Percentiles rank a stretch among this genome's conserved stretches.
Conservation (phyloP, 2,797 vertebrate species). For the Pipistrellus pipistrellus region DNA sequence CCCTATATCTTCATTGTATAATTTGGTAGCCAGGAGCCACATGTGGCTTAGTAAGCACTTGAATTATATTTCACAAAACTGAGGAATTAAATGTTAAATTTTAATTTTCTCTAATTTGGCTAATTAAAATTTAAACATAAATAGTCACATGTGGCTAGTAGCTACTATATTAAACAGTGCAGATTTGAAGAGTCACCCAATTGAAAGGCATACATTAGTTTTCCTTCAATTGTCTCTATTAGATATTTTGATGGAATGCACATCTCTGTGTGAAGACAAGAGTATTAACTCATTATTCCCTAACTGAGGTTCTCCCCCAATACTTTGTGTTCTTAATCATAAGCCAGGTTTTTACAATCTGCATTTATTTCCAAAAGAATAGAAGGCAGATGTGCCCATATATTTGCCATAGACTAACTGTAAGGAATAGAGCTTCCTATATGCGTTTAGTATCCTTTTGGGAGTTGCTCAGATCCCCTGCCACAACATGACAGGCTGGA, state of each 20-base stretch:
- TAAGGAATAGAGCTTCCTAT: background rate
- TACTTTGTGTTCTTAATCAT: conserved; percentile 5
- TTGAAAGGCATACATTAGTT: conserved; percentile 3
- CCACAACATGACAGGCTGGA: background rate
- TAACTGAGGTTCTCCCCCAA: conserved; percentile 33
- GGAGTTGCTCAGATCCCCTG: background rate
- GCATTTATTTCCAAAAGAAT: background rate
- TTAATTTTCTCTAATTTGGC: conserved; percentile 37
- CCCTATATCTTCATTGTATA: background rate
- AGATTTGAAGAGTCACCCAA: background rate
- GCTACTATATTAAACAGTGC: background rate
- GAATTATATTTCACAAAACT: background rate
- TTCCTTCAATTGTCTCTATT: background rate
- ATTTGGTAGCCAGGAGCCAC: background rate
- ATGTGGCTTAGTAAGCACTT: background rate
- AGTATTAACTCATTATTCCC: background rate
- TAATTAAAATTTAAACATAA: conserved; percentile 57
- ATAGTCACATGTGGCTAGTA: background rate
- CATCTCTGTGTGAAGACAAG: background rate
- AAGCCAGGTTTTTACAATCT: background rate
- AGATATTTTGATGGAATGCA: background rate
- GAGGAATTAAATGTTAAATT: background rate
- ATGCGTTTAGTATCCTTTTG: background rate
- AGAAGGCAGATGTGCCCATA: background rate
- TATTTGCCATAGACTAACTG: background rate